Conservation (phyloP, 1,140 invertebrate genomes). For the Bombus pyrosoma region DNA sequence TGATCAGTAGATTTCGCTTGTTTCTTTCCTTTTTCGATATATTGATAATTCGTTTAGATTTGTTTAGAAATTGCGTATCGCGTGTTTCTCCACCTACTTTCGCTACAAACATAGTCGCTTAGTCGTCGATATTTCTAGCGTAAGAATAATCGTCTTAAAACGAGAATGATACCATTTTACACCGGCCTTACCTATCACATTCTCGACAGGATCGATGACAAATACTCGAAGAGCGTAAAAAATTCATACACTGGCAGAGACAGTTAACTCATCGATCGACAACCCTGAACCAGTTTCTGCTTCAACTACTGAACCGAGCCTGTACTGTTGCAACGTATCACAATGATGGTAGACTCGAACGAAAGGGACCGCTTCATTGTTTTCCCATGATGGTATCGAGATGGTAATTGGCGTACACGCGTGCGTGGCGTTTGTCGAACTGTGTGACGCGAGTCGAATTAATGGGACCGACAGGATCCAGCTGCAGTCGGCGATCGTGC, state of each 20-base stretch:
- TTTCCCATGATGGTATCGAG: slow-evolving; percentile 33
- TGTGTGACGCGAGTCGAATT: slow-evolving; percentile 31
- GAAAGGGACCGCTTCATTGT: slow-evolving; percentile 23
- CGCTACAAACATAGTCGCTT: too few species aligned
- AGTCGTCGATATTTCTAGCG: too few species aligned
- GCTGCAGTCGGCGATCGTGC: slow-evolving; percentile 1
- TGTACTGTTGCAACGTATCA: background rate
- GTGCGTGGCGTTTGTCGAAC: slow-evolving; percentile 1
- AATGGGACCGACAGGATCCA: slow-evolving; percentile 38
- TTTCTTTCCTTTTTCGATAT: too few species aligned
- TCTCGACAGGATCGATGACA: background rate
- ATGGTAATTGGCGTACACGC: slow-evolving; percentile 35
- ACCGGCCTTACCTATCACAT: too few species aligned
- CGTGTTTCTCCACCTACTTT: too few species aligned
- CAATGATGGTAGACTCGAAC: background rate
- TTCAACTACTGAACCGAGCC: background rate
- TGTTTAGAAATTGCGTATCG: too few species aligned
- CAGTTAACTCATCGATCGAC: slow-evolving; percentile 17
- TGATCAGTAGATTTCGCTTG: too few species aligned
- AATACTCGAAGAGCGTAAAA: background rate
- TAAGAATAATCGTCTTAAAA: background rate
- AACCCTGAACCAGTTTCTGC: slow-evolving; percentile 3
- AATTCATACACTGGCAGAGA: background rate
- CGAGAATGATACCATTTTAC: background rate
- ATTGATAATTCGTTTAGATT: too few species aligned